Percentiles rank a stretch among this genome's conserved stretches.
phyloP scores from a whole-genome alignment of 2,888 invertebrate genomes.

The Anorthoa munda region DNA sequence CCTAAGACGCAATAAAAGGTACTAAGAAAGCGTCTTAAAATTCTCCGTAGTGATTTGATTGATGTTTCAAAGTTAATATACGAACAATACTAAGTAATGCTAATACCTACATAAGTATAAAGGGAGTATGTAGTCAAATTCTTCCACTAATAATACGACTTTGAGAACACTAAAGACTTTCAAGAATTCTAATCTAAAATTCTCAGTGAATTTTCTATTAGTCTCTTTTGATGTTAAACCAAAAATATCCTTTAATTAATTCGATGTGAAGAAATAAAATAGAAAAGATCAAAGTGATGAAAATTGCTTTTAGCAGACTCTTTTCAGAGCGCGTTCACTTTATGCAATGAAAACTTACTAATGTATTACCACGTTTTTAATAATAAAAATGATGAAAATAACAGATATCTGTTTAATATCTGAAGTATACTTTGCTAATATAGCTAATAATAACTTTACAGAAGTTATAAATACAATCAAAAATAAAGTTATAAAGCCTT shows the following conservation, averaged over 20 bases:
- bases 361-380: neutral
- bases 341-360: slow-evolving; percentile 5
- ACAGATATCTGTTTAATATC: neutral
- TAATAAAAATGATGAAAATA: slow-evolving; percentile 7
- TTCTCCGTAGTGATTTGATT: too few relatives aligned
- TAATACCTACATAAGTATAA: neutral
- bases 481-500: neutral
- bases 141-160: slow-evolving; percentile 7
- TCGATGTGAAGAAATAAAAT: slow-evolving; percentile 35
- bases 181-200: slow-evolving; percentile 34
- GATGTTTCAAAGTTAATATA: too few relatives aligned
- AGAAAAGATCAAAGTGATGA: slow-evolving; percentile 46
- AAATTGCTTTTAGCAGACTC: slow-evolving; percentile 19
- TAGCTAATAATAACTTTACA: too few relatives aligned
- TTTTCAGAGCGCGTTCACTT: slow-evolving; percentile 33
- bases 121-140: neutral
- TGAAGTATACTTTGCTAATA: too few relatives aligned
- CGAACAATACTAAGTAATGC: neutral
- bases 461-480: neutral
- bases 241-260: slow-evolving; percentile 52
- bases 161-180: slow-evolving; percentile 13
- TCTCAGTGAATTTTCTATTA: slow-evolving; percentile 16
- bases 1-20: too few relatives aligned
- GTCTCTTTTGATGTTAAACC: slow-evolving; percentile 36
- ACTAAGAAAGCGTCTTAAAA: too few relatives aligned